Base-by-base conservation (phyloP, 1,140 invertebrate species). In the Calliopsis andreniformis region DNA sequence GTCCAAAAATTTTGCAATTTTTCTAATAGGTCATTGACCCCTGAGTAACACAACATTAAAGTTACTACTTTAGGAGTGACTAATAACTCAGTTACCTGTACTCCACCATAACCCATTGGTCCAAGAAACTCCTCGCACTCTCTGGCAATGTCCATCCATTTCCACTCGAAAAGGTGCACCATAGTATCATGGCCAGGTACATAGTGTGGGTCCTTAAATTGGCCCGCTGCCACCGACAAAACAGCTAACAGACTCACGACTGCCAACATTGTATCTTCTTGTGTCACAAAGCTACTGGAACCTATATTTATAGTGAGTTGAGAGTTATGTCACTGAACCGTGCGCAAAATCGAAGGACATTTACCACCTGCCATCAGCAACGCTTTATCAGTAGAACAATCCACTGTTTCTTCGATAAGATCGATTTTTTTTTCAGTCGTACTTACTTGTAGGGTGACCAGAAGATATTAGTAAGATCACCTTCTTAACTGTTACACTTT, bases 141-240 rank as follows among this genome's bases (percentile, higher is more conserved):
- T 2, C 86, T 83, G 2, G 94, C 95, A 51, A 96, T 94, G 79
- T 95, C 95, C 0, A 85, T 80, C 92, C 93, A 95, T 83, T 93
- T 93, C 94, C 95, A 96, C 82, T 95, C 95, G 77, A 95, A 94
- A n/a, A 94, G 86, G 73, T 94, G 93, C 4, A 94, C 93, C 47
- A 94, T 93, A 0, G 88, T 79, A 7, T 79, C 80, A 6, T 83
- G 82, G 30, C 86, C 86, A 35, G 64, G 75, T 0, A 42, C 63
- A 62, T 84, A 88, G 45, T 88, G 63, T 0, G 75, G 75, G 35
- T 89, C 53, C 23, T 87, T 85, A 28, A 51, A 0, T 5, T 12
- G 16, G 70, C 10, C 39, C 3, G 28, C 56, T 5, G 61, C 30
- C 20, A 58, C 18, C 20, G 68, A 43, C 30, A 78, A 16, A 10